phyloP scores from a whole-genome alignment of 2,797 vertebrate species.

The Margarornis squamiger region DNA sequence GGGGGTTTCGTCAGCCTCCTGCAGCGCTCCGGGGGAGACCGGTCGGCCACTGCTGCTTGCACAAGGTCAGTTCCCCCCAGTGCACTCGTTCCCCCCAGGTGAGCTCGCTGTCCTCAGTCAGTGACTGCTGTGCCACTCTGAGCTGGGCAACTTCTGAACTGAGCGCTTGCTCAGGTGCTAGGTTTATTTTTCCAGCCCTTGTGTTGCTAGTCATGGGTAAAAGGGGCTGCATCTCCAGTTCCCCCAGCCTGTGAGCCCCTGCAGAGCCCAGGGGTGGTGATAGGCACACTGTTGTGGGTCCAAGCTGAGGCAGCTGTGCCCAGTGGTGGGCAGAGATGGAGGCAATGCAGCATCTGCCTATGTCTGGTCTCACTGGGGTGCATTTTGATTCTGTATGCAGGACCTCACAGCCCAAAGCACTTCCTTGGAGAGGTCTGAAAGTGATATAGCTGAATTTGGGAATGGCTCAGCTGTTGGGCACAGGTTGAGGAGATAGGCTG shows the following conservation, averaged over 20 bases:
- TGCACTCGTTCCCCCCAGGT: rapidly evolving
- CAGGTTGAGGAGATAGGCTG: neutral
- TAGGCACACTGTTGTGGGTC: neutral
- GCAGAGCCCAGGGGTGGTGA: rapidly evolving
- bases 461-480: neutral
- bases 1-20: constrained; percentile 68
- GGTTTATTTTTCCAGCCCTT: neutral
- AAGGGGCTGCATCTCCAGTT: neutral
- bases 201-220: neutral
- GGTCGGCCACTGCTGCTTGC: neutral
- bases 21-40: neutral
- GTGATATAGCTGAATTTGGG: neutral
- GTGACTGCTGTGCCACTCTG: neutral
- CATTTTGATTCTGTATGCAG: rapidly evolving
- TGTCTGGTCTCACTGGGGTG: neutral
- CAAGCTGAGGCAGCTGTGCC: neutral
- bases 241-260: neutral
- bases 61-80: constrained; percentile 31
- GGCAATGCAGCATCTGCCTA: neutral
- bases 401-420: neutral
- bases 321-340: neutral
- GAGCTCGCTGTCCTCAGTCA: neutral
- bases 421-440: neutral
- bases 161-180: rapidly evolving
- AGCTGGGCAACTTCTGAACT: neutral